Evolutionary conservation across 2,797 vertebrate genomes (phyloP), one percentile per base, ranked within the genome.

Genomic region (Macropodus opercularis): DNA sequence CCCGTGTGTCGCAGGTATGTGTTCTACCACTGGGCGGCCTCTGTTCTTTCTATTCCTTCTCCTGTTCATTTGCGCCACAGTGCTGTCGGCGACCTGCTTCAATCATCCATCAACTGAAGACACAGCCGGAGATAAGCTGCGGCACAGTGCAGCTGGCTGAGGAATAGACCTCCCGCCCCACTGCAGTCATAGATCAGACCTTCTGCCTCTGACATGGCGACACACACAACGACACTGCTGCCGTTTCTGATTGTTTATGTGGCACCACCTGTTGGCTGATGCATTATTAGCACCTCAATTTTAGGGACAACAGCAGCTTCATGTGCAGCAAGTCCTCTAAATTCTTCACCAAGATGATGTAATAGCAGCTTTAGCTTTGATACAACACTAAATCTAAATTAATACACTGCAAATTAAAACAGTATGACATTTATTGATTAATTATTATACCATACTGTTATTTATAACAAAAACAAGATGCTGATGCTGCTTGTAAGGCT

Each of bases 31-130:
- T 87, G 72, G 86, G 83, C 79, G 90, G 85, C 83, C 10, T 15
- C 67, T 53, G n/a, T 57, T 63, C 63, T 64, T 24, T 57, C 57
- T 3, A 15, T 35, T 15, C 29, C 29, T 52, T 17, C 34, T 41
- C 24, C 29, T 53, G 51, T 41, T 57, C 61, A 43, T 68, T 50
- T 41, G 64, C 55, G 3, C 57, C 75, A 63, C 35, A 23, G 50
- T 55, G 71, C 72, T 75, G 78, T 80, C 64, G 34, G 39, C 57
- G 34, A 75, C 78, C 71, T 60, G 57, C 79, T 64, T 48, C 56
- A 67, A 52, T 72, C 83, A 91, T 92, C 90, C 75, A 90, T 91
- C 92, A 93, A 71, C 67, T 52, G 58, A 57, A 81, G 86, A 88
- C 83, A 79, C 75, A 77, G 79, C 55, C 65, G 66, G 79, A 87